These are phyloP conservation scores for Drosophila biarmipes DNA, from an alignment of 1,140 invertebrate genomes.

Conservation along the genomic window DNA sequence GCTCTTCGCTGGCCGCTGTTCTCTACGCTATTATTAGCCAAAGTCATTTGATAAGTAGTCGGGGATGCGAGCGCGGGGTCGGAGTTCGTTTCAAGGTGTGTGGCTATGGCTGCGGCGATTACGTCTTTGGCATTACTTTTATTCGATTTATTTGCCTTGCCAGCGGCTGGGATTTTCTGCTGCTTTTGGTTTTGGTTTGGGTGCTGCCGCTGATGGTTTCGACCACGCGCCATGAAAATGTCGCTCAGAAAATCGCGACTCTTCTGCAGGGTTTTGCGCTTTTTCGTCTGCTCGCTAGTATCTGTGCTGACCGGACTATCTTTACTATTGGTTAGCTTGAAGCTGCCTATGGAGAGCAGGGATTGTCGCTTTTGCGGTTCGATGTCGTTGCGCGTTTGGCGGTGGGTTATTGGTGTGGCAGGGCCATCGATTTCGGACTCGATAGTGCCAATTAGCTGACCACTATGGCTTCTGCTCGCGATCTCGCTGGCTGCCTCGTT, in stretches of 20 bases:
- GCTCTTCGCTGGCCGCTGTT: conserved; percentile 42
- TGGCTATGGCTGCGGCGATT: conserved; percentile 48
- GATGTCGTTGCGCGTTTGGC: conserved; percentile 19
- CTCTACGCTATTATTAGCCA: conserved; percentile 79
- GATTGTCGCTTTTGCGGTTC: conserved; percentile 62
- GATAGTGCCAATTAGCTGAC: conserved; percentile 63
- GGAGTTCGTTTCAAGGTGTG: conserved; percentile 84
- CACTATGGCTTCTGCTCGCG: conserved; percentile 54
- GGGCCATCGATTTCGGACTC: conserved; percentile 52
- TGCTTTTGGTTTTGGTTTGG: conserved; percentile 35
- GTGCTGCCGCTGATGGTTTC: conserved; percentile 77
- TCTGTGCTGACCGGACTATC: not conserved
- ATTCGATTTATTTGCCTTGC: conserved; percentile 44
- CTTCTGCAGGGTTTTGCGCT: conserved; percentile 68
- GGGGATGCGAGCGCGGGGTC: conserved; percentile 78
- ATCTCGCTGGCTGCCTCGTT: conserved; percentile 73
- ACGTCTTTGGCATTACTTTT: conserved; percentile 59
- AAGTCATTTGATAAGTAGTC: conserved; percentile 84
- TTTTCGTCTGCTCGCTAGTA: conserved; percentile 31
- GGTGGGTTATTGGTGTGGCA: conserved; percentile 26
- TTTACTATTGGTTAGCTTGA: conserved; percentile 1
- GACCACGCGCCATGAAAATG: conserved; percentile 84
- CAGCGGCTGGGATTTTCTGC: conserved; percentile 3
- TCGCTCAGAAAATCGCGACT: conserved; percentile 78
- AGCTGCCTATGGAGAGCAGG: conserved; percentile 54